These are phyloP conservation scores for Microcebus jonahi DNA, from an alignment of 2,113 vertebrate species.

Conservation along the genomic window DNA sequence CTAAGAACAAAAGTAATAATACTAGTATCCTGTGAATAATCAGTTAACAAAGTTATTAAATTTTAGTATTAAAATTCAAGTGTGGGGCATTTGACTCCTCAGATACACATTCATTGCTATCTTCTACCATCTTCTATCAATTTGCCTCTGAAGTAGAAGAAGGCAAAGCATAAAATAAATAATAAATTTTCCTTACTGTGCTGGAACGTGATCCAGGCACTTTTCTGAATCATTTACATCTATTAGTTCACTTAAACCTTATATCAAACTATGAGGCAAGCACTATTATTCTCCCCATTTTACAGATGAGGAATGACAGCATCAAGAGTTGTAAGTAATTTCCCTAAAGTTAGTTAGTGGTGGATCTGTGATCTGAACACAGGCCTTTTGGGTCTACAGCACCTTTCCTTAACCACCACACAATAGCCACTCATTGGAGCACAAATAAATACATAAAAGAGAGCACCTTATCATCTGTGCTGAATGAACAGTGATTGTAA, in stretches of 20 bases:
- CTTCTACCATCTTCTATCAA: neutral
- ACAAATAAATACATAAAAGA: neutral
- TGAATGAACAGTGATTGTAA: neutral
- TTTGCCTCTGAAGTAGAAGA: neutral
- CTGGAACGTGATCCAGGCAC: neutral
- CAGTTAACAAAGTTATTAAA: neutral
- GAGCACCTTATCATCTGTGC: neutral
- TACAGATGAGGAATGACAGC: neutral
- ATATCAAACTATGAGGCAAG: neutral
- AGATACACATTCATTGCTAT: neutral
- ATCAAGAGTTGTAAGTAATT: neutral
- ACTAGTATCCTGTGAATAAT: neutral
- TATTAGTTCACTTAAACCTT: neutral
- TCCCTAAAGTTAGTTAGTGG: neutral
- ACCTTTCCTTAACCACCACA: neutral
- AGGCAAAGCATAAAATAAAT: neutral
- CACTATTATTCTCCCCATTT: neutral
- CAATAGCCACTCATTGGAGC: neutral
- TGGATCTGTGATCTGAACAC: neutral
- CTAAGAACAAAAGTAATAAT: neutral
- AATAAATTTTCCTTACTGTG: neutral
- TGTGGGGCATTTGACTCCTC: neutral
- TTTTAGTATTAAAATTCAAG: neutral
- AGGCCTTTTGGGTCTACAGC: neutral
- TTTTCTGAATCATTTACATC: neutral